phyloP scores from a whole-genome alignment of 1,140 invertebrate genomes.

The Drosophila arawakana region DNA sequence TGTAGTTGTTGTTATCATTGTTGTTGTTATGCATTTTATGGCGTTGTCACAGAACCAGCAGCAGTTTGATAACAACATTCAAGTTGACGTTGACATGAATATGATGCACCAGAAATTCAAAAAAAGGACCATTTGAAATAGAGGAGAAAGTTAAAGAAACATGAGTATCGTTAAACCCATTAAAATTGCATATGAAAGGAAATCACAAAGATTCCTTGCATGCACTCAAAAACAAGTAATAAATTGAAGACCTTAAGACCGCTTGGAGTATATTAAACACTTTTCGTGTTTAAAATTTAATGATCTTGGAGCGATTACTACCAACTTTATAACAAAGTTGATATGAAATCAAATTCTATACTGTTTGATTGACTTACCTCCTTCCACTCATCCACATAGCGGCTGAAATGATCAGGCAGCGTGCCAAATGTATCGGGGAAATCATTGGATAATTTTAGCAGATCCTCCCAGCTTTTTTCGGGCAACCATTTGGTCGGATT shows the following conservation, averaged over 20 bases:
- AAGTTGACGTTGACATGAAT: conserved; percentile 72
- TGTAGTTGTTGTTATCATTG: conserved; percentile 42
- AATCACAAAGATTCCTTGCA: too few species aligned
- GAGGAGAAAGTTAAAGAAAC: conserved; percentile 33
- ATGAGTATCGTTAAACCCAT: conserved; percentile 37
- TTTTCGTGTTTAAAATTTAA: too few species aligned
- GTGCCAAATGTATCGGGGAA: conserved; percentile 89
- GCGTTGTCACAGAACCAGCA: conserved; percentile 51
- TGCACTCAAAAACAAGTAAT: too few species aligned
- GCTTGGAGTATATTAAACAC: too few species aligned
- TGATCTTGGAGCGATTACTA: too few species aligned
- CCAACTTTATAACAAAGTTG: too few species aligned
- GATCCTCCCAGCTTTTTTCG: conserved; percentile 91
- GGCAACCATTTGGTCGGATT: conserved; percentile 91
- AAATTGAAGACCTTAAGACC: too few species aligned
- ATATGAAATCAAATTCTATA: too few species aligned
- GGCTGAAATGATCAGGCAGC: conserved; percentile 88
- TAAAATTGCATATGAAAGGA: neutral
- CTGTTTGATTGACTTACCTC: conserved; percentile 71
- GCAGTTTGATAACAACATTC: conserved; percentile 73
- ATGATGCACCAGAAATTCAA: conserved; percentile 57
- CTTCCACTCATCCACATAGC: conserved; percentile 88
- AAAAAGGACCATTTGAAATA: conserved; percentile 41
- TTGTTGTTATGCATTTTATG: conserved; percentile 73
- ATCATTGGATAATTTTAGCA: conserved; percentile 89